phyloP scores from a whole-genome alignment of 2,113 vertebrate genomes.

The Solea solea region DNA sequence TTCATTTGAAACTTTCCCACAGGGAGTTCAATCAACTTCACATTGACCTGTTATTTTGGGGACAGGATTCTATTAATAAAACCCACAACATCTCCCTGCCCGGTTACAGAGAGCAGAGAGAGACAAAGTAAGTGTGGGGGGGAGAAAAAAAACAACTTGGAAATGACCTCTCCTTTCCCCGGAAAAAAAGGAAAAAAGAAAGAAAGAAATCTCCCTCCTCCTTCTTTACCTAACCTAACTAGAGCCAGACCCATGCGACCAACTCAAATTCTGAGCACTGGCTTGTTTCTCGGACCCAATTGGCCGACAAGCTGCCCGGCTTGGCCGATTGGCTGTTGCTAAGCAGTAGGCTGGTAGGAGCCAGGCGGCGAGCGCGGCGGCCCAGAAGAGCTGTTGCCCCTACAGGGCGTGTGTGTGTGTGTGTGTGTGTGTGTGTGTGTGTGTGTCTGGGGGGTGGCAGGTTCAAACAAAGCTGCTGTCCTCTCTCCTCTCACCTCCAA shows the following conservation, averaged over 20 bases:
- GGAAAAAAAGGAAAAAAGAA: conserved; percentile 16
- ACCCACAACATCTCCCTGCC: conserved; percentile 67
- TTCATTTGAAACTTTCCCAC: conserved; percentile 26
- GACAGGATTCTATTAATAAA: conserved; percentile 72
- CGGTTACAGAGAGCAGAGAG: conserved; percentile 64
- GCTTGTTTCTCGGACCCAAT: conserved; percentile 71
- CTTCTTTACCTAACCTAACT: conserved; percentile 48
- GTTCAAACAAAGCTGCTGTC: conserved; percentile 68
- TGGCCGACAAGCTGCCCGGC: conserved; percentile 75
- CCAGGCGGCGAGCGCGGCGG: conserved; percentile 61
- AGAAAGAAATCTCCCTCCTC: conserved; percentile 15
- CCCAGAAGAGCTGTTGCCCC: conserved; percentile 71
- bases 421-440: not conserved
- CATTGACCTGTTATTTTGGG: conserved; percentile 57
- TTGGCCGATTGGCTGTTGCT: conserved; percentile 84
- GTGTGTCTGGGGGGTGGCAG: not conserved
- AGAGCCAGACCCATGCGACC: conserved; percentile 66
- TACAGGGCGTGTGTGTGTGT: conserved; percentile 48
- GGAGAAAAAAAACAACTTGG: conserved; percentile 42
- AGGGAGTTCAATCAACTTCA: conserved; percentile 43
- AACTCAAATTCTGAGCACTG: conserved; percentile 83
- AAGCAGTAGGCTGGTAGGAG: conserved; percentile 83
- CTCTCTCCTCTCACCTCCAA: conserved; percentile 67
- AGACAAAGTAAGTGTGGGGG: conserved; percentile 19
- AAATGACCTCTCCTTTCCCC: conserved; percentile 49